Evolutionary conservation across 2,888 invertebrate genomes (phyloP), one percentile per base, ranked within the genome.

Genomic region (Agrotis exclamationis): DNA sequence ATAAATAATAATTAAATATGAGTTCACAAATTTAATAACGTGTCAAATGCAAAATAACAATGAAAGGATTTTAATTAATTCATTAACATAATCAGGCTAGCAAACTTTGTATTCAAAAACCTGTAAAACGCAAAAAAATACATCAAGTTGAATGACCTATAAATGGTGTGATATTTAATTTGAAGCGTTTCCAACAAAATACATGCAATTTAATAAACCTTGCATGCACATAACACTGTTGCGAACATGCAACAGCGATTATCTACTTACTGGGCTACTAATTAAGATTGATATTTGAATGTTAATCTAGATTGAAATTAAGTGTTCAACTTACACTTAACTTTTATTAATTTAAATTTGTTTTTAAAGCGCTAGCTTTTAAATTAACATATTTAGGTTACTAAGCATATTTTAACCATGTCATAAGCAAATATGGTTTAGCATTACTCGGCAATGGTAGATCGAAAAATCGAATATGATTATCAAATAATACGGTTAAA

Each of bases 191-290:
- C 20, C 20, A 57, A 54, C 14, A 16, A 56, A 33, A 56, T n/a
- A n/a, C 60, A 53, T 24, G 62, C 39, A 44, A 59, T 56, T 69
- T 22, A 39, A 45, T 28, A 16, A 48, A 48, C 47, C 58, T 63
- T 33, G 56, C 78, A 63, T 78, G 65, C 64, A 48, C 59, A 7
- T 33, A 59, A 57, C 20, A 51, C 14, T 50, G 39, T 45, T 22
- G n/a, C 9, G 1, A 60, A 62, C 76, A 80, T 80, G 78, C 80
- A 60, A 28, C 53, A 33, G 13, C 63, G 48, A 66, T 69, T 80
- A 66, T 51, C 58, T 70, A 48, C 18, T 63, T 56, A 63, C 63
- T 56, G 13, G 28, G 28, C 20, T 20, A 28, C 22, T 57, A 64
- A 63, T 77, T 70, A 74, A 63, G 13, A 70, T 53, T 70, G 51